A percentile compares a stretch with the other conserved stretches of the same genome.
phyloP scores from a whole-genome alignment of 2,797 vertebrate species.

The Manis crassicaudata region DNA sequence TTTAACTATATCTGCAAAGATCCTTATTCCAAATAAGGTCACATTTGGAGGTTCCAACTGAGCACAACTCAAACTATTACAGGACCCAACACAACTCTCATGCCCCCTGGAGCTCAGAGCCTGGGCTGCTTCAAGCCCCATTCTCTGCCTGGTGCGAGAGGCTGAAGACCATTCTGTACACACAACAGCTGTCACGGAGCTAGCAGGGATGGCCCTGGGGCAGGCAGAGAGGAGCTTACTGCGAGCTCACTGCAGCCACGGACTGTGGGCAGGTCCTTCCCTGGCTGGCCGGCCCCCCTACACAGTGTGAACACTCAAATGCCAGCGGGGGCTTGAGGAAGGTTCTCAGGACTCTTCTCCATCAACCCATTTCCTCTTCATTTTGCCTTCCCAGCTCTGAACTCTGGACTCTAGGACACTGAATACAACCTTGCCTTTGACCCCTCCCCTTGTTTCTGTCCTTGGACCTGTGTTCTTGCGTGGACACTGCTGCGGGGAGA shows the following conservation, averaged over 20 bases:
- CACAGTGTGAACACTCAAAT: background rate
- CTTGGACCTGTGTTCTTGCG: background rate
- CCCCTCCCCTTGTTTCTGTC: background rate
- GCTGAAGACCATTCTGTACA: background rate
- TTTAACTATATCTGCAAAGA: background rate
- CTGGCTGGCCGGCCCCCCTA: background rate
- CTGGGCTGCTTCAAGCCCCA: background rate
- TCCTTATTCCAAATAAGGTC: background rate
- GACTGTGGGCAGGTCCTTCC: too few relatives aligned
- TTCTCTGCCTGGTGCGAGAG: background rate
- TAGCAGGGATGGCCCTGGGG: fast-evolving
- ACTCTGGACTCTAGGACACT: background rate
- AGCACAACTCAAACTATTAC: background rate
- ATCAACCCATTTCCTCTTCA: background rate
- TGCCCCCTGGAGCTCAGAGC: background rate
- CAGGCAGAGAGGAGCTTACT: background rate
- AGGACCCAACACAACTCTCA: background rate
- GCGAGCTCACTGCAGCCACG: too few relatives aligned
- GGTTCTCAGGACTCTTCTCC: background rate
- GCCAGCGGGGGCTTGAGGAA: background rate
- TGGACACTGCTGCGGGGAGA: background rate
- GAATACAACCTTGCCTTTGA: background rate
- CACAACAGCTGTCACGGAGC: fast-evolving
- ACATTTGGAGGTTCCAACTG: background rate
- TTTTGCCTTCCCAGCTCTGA: background rate